Conservation (phyloP, 2,888 invertebrate species). For the Hemaris fuciformis region DNA sequence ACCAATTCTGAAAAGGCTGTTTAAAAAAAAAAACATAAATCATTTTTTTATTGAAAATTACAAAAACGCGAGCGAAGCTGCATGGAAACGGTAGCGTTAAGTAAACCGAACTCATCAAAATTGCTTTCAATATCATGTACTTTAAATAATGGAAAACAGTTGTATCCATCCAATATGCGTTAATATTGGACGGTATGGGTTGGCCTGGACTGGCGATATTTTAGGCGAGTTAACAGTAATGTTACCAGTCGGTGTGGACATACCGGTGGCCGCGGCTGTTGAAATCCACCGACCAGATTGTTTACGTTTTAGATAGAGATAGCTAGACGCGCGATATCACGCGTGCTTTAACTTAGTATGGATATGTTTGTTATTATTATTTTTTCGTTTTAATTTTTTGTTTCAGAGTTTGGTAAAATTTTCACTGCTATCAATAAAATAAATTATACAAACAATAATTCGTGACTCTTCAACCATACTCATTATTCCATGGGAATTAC, state of each 20-base stretch:
- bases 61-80: no score
- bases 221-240: constrained; percentile 39
- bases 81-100: no score
- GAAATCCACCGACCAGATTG: constrained; percentile 73
- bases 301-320: constrained; percentile 77
- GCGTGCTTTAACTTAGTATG: constrained; percentile 32
- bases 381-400: constrained; percentile 11
- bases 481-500: no score
- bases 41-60: no score
- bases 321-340: constrained; percentile 23
- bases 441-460: no score
- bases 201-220: constrained; percentile 14
- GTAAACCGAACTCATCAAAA: no score
- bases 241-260: constrained; percentile 28
- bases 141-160: neutral
- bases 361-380: constrained; percentile 40
- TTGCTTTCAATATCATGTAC: no score
- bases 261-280: constrained; percentile 44
- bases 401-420: neutral
- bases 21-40: no score
- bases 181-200: neutral
- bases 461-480: no score
- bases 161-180: neutral
- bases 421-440: no score
- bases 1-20: no score